Evolutionary conservation across 2,888 invertebrate species (phyloP).

Genomic region (Tipula confusa): DNA sequence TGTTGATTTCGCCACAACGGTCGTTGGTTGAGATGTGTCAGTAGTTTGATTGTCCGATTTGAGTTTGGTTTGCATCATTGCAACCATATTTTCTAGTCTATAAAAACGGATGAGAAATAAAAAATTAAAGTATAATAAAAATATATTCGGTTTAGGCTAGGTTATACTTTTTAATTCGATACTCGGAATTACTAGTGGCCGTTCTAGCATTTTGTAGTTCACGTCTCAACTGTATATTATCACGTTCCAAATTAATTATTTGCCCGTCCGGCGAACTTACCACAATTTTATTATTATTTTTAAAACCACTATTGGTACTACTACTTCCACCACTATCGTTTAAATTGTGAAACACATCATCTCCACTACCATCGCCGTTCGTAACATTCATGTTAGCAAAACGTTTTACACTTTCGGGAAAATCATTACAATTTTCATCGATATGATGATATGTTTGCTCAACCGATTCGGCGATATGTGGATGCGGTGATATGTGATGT

Average conservation of each 20-base stretch:
- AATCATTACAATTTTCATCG: background rate
- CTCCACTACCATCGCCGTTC: slow-evolving; percentile 41
- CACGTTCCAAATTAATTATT: slow-evolving; percentile 38
- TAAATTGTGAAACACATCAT: slow-evolving; percentile 38
- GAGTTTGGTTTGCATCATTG: background rate
- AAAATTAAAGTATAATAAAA: background rate
- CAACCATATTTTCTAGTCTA: background rate
- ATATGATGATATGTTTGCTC: background rate
- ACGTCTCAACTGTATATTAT: slow-evolving; percentile 43
- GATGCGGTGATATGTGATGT: background rate
- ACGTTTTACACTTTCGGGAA: slow-evolving; percentile 6
- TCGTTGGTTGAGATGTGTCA: background rate
- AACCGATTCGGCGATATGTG: background rate
- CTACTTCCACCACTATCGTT: slow-evolving; percentile 40
- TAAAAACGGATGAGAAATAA: no score
- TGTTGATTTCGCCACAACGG: slow-evolving; percentile 33
- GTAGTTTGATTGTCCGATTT: background rate
- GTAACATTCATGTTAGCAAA: slow-evolving; percentile 44
- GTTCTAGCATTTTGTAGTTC: slow-evolving; percentile 47
- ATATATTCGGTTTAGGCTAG: background rate
- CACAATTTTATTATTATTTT: background rate
- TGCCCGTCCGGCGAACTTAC: slow-evolving; percentile 32
- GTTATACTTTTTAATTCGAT: slow-evolving; percentile 48
- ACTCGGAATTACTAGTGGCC: slow-evolving; percentile 48
- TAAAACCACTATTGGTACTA: slow-evolving; percentile 32